Percentiles rank a stretch among this genome's conserved stretches.
Evolutionary conservation across 1,140 invertebrate species (phyloP).

Genomic region (Riptortus pedestris): DNA sequence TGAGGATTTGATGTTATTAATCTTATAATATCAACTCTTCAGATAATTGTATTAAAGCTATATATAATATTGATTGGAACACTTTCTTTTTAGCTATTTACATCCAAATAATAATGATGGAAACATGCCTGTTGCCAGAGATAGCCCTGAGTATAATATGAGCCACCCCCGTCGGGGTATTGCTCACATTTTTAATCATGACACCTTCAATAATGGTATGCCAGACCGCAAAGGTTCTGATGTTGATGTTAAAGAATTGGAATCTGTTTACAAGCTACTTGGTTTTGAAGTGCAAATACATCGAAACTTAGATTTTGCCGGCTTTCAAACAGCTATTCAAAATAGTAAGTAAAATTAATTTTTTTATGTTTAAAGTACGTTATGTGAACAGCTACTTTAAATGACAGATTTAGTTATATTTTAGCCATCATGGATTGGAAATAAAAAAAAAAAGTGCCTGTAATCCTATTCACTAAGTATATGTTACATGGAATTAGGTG

Average conservation of each 20-base stretch:
- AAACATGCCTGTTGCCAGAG: slow-evolving; percentile 51
- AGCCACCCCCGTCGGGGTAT: slow-evolving; percentile 65
- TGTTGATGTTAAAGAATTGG: slow-evolving; percentile 38
- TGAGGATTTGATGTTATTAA: no score
- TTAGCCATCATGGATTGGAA: no score
- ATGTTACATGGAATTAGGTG: no score
- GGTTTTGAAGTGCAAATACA: slow-evolving; percentile 55
- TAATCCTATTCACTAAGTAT: no score
- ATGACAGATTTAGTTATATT: not conserved
- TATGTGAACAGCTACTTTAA: not conserved
- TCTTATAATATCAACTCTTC: no score
- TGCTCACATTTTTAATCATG: slow-evolving; percentile 85
- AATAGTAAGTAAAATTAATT: slow-evolving; percentile 8
- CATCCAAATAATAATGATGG: no score
- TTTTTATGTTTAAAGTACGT: slow-evolving; percentile 1
- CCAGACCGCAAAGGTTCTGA: slow-evolving; percentile 38
- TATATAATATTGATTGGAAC: no score
- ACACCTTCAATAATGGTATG: slow-evolving; percentile 50
- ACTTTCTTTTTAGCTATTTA: no score
- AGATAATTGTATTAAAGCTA: no score
- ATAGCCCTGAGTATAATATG: slow-evolving; percentile 76
- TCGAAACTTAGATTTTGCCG: slow-evolving; percentile 49
- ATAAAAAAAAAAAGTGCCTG: no score
- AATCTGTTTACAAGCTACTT: slow-evolving; percentile 49
- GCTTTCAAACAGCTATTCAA: slow-evolving; percentile 33